A percentile compares a stretch with the other conserved stretches of the same genome.
These are phyloP conservation scores for Melanostoma scalare DNA, from an alignment of 2,888 invertebrate species.

Conservation along the genomic window DNA sequence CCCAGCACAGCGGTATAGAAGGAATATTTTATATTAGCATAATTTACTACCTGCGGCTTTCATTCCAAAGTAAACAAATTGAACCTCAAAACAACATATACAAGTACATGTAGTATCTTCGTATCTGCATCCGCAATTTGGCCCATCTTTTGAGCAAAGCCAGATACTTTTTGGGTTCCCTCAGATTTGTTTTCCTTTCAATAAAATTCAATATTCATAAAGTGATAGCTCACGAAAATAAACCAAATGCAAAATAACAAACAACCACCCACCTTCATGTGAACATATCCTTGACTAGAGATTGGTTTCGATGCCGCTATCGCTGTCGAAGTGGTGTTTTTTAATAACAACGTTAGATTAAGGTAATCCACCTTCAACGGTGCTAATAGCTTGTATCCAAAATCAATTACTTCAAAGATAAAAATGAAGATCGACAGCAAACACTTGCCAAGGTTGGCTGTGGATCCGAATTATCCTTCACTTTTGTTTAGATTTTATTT, in stretches of 20 bases:
- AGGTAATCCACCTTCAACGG: conserved; percentile 63
- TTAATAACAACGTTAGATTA: conserved; percentile 58
- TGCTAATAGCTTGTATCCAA: conserved; percentile 62
- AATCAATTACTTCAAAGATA: conserved; percentile 68
- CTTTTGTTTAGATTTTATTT: conserved; percentile 24
- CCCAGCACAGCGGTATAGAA: not conserved
- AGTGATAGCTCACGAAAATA: conserved; percentile 51
- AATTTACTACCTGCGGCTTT: not conserved
- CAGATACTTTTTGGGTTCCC: not conserved
- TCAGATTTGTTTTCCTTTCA: conserved; percentile 10
- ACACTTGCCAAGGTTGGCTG: conserved; percentile 29
- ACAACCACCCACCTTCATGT: conserved; percentile 55
- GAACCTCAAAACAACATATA: conserved; percentile 1
- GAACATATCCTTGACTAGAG: conserved; percentile 53
- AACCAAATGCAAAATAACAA: conserved; percentile 34
- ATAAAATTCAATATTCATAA: conserved; percentile 56
- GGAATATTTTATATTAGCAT: conserved; percentile 44
- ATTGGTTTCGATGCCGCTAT: conserved; percentile 7
- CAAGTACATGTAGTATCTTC: conserved; percentile 1
- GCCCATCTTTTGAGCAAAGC: conserved; percentile 6
- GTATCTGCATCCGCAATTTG: not conserved
- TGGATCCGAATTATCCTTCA: conserved; percentile 40
- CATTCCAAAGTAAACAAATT: conserved; percentile 7
- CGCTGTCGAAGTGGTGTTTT: conserved; percentile 4
- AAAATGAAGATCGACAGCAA: conserved; percentile 51